Percentiles rank a stretch among this genome's conserved stretches.
These are phyloP conservation scores for Tetragonula clypearis DNA, from an alignment of 1,140 invertebrate species.

Conservation along the genomic window DNA sequence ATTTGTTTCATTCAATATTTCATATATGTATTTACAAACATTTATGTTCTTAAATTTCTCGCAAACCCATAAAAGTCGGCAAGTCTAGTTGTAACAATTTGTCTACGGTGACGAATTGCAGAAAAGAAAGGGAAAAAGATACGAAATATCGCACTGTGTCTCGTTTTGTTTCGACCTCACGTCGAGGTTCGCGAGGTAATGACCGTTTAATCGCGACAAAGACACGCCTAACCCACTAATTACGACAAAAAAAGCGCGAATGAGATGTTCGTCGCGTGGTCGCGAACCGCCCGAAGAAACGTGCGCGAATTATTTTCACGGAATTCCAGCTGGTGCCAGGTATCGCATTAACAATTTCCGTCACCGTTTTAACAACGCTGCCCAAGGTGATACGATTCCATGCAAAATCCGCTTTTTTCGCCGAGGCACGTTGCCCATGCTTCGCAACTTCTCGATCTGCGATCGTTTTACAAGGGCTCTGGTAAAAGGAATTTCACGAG, in stretches of 20 bases:
- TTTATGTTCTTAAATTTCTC: too few relatives aligned
- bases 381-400: slow-evolving; percentile 52
- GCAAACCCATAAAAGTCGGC: too few relatives aligned
- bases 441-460: background rate
- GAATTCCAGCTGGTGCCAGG: slow-evolving; percentile 6
- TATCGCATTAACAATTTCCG: slow-evolving; percentile 37
- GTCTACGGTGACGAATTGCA: too few relatives aligned
- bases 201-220: background rate
- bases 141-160: too few relatives aligned
- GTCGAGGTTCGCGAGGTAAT: background rate
- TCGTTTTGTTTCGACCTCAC: background rate
- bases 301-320: slow-evolving; percentile 30
- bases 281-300: background rate
- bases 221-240: background rate
- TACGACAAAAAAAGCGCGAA: slow-evolving; percentile 24
- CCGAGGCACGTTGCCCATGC: background rate
- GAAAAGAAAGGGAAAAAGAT: too few relatives aligned
- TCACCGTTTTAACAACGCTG: slow-evolving; percentile 43
- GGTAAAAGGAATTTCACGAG: slow-evolving; percentile 49
- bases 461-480: slow-evolving; percentile 48
- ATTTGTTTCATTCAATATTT: too few relatives aligned
- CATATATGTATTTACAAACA: too few relatives aligned
- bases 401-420: slow-evolving; percentile 56
- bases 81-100: too few relatives aligned
- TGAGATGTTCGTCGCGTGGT: background rate